Conservation (phyloP, 2,888 invertebrate species). For the Hydriomena furcata region DNA sequence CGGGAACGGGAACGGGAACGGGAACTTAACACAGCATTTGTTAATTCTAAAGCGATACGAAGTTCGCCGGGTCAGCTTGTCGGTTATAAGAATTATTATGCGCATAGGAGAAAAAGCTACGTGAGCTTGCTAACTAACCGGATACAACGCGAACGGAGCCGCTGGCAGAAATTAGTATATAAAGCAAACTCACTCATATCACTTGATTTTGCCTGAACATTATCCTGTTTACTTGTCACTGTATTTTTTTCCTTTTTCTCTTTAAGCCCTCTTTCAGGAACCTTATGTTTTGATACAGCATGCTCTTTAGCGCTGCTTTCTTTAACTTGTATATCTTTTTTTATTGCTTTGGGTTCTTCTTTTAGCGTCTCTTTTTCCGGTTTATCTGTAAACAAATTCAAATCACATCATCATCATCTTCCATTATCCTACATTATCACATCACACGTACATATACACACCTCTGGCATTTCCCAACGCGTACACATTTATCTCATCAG, state of each 20-base stretch:
- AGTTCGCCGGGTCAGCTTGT: too few species aligned
- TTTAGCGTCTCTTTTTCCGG: not conserved
- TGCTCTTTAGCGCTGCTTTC: not conserved
- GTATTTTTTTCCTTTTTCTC: not conserved
- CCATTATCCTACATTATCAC: too few species aligned
- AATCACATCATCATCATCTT: too few species aligned
- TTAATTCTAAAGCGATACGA: too few species aligned
- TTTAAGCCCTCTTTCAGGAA: not conserved
- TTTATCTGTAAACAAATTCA: not conserved
- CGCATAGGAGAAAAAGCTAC: too few species aligned
- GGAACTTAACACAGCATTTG: too few species aligned
- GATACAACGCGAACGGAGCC: too few species aligned
- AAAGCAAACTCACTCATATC: slow-evolving; percentile 4
- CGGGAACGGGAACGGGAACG: too few species aligned
- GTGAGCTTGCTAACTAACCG: too few species aligned
- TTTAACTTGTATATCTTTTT: not conserved
- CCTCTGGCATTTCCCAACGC: slow-evolving; percentile 4
- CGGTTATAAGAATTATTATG: too few species aligned
- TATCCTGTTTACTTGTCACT: not conserved
- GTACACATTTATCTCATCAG: slow-evolving; percentile 19
- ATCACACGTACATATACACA: too few species aligned
- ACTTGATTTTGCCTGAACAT: not conserved
- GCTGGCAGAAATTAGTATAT: too few species aligned
- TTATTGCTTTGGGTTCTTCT: not conserved
- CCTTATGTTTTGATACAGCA: slow-evolving; percentile 4